Evolutionary conservation across 2,797 vertebrate genomes (phyloP).

Genomic region (Taeniopygia guttata): DNA sequence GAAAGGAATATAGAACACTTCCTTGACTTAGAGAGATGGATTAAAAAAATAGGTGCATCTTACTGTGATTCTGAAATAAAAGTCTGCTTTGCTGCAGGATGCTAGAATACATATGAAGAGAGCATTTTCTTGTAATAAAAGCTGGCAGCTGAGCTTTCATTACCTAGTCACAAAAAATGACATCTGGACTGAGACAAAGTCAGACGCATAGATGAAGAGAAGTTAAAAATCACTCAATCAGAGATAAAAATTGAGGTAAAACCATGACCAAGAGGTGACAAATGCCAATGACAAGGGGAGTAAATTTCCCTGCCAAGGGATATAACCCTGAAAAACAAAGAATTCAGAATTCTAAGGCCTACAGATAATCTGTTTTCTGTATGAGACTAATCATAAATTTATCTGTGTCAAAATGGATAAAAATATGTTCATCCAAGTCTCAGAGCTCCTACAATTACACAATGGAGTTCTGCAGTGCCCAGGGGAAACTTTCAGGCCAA

Average conservation of each 20-base stretch:
- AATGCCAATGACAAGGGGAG: background rate
- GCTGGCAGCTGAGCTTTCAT: conserved; percentile 56
- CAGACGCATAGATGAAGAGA: background rate
- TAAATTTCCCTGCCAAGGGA: background rate
- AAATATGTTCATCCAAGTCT: background rate
- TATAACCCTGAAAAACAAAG: background rate
- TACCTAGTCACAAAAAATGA: conserved; percentile 44
- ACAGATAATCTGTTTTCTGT: background rate
- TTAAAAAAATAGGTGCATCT: conserved; percentile 56
- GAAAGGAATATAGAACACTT: conserved; percentile 39
- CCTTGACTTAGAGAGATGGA: conserved; percentile 38
- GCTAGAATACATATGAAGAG: conserved; percentile 52
- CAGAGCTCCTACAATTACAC: background rate
- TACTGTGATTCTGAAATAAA: conserved; percentile 53
- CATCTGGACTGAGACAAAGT: conserved; percentile 45
- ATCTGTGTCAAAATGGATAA: background rate
- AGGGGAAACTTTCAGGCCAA: background rate
- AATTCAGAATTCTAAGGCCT: background rate
- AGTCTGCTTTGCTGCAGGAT: conserved; percentile 60
- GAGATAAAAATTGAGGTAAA: conserved; percentile 10
- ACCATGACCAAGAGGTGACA: conserved; percentile 5
- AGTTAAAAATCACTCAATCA: conserved; percentile 1
- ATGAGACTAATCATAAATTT: conserved; percentile 6
- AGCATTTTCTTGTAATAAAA: conserved; percentile 57
- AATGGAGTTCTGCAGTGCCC: background rate